A percentile compares a stretch with the other conserved stretches of the same genome.
Conservation (phyloP, 2,113 vertebrate genomes). For the Melanostigma gelatinosum region DNA sequence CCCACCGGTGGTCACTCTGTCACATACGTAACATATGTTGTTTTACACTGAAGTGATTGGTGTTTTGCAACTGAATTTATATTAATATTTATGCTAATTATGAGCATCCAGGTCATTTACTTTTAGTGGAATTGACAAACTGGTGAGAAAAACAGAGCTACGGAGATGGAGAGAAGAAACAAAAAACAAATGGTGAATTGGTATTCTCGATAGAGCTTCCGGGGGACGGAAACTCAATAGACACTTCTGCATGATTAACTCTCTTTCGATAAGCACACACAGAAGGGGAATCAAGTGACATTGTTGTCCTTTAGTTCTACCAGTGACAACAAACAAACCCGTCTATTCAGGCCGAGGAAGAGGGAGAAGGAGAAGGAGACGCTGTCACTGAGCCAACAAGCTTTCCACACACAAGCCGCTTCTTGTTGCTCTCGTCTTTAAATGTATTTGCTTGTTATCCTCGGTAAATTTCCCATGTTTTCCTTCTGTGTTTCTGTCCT, state of each 20-base stretch:
- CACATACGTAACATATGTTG: not conserved
- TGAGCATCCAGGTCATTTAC: conserved; percentile 11
- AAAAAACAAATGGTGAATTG: conserved; percentile 23
- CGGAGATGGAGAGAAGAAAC: not conserved
- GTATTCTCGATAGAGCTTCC: conserved; percentile 34
- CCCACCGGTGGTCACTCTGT: not conserved
- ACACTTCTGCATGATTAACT: conserved; percentile 50
- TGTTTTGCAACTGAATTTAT: not conserved
- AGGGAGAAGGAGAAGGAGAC: conserved; percentile 49
- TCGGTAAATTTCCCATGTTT: conserved; percentile 39
- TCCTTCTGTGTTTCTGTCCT: conserved; percentile 10
- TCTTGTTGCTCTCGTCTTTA: conserved; percentile 57
- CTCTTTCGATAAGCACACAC: conserved; percentile 43
- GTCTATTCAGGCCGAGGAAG: conserved; percentile 56
- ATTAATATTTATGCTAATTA: conserved; percentile 6
- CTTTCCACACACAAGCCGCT: conserved; percentile 58
- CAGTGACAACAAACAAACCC: conserved; percentile 67
- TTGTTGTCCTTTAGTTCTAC: conserved; percentile 68
- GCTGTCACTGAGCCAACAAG: conserved; percentile 65
- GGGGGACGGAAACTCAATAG: conserved; percentile 29
- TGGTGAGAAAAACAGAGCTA: not conserved
- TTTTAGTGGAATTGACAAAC: not conserved
- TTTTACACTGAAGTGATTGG: not conserved
- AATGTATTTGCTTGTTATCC: conserved; percentile 58
- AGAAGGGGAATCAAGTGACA: conserved; percentile 48